phyloP scores from a whole-genome alignment of 2,113 vertebrate species.

The Arothron firmamentum region DNA sequence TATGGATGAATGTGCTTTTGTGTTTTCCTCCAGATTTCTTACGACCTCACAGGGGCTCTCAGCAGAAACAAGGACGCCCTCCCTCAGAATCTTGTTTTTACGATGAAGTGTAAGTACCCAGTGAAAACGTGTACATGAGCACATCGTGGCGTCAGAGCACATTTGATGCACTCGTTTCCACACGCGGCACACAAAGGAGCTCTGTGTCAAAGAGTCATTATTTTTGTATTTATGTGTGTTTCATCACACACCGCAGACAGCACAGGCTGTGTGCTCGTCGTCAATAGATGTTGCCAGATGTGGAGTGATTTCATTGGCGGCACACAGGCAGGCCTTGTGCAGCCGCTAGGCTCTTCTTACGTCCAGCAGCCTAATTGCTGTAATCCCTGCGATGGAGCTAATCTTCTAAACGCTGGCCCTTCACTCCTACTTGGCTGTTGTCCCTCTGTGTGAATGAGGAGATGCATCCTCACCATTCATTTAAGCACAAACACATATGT shows the following conservation, averaged over 20 bases:
- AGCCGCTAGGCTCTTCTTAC: slow-evolving; percentile 53
- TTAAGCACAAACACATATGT: not conserved
- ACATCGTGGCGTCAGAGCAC: slow-evolving; percentile 53
- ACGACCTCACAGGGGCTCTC: slow-evolving; percentile 84
- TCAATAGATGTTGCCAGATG: slow-evolving; percentile 69
- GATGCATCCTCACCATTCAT: not conserved
- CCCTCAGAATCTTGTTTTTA: slow-evolving; percentile 89
- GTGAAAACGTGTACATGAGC: slow-evolving; percentile 36
- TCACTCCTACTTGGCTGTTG: slow-evolving; percentile 58
- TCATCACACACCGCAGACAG: slow-evolving; percentile 46
- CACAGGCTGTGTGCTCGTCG: slow-evolving; percentile 63
- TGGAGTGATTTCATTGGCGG: slow-evolving; percentile 54
- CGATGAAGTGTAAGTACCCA: slow-evolving; percentile 90
- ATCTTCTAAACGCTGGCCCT: slow-evolving; percentile 63
- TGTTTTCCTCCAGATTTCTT: slow-evolving; percentile 81
- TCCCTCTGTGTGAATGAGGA: slow-evolving; percentile 33
- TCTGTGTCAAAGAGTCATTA: slow-evolving; percentile 38
- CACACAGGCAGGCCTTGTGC: slow-evolving; percentile 61
- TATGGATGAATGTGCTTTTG: slow-evolving; percentile 6
- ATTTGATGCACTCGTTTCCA: slow-evolving; percentile 48
- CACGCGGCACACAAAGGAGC: slow-evolving; percentile 46
- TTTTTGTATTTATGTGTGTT: slow-evolving; percentile 37
- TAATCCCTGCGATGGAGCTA: slow-evolving; percentile 72
- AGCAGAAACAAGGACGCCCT: slow-evolving; percentile 91
- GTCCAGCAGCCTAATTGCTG: slow-evolving; percentile 67